Evolutionary conservation across 2,113 vertebrate genomes (phyloP).

Genomic region (Columba janthina): DNA sequence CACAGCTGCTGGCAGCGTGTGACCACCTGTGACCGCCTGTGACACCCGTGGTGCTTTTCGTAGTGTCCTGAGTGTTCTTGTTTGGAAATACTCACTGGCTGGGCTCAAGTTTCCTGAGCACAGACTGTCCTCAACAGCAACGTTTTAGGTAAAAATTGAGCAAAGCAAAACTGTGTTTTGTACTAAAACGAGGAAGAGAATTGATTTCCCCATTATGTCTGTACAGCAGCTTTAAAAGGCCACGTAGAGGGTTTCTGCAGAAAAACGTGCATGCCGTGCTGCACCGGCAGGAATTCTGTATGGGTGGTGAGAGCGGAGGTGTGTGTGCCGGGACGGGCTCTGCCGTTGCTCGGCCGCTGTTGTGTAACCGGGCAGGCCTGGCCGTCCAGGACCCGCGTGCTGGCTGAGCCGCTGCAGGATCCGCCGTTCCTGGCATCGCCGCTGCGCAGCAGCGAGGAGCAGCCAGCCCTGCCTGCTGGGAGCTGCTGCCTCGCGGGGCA

Average conservation of each 20-base stretch:
- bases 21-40: no score
- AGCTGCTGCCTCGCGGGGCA: not conserved
- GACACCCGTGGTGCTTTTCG: no score
- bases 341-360: not conserved
- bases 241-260: not conserved
- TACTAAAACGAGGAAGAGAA: not conserved
- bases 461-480: not conserved
- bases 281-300: accelerated
- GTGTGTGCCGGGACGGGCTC: not conserved
- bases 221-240: not conserved
- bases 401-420: not conserved
- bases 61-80: not conserved
- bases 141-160: not conserved
- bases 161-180: not conserved
- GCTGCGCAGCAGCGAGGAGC: not conserved
- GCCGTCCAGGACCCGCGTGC: not conserved
- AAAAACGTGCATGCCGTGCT: accelerated
- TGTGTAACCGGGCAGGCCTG: not conserved
- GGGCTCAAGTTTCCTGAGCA: not conserved
- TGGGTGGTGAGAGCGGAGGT: not conserved
- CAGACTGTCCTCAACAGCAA: accelerated
- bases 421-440: not conserved
- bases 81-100: not conserved
- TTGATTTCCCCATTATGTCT: not conserved
- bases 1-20: no score